Evolutionary conservation across 1,140 invertebrate species (phyloP).

Genomic region (Lerema accius): DNA sequence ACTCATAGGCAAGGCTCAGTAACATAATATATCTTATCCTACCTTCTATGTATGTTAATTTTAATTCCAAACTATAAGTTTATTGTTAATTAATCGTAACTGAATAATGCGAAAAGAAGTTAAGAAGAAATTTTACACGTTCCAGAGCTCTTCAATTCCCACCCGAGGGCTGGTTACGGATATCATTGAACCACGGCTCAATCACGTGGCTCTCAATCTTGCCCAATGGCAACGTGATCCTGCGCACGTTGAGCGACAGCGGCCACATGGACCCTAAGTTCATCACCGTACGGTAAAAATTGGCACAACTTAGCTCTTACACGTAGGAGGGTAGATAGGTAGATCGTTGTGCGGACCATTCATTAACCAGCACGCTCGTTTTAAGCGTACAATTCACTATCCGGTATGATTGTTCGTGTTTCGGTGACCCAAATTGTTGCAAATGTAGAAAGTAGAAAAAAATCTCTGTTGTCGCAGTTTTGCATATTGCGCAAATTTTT

Average conservation of each 20-base stretch:
- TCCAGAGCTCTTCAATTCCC: conserved; percentile 97
- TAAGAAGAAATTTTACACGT: conserved; percentile 1
- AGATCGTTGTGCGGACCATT: not conserved
- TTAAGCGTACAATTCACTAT: not conserved
- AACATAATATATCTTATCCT: too few relatives aligned
- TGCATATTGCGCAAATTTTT: too few relatives aligned
- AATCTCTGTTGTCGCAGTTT: too few relatives aligned
- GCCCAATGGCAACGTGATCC: conserved; percentile 92
- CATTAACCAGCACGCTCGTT: not conserved
- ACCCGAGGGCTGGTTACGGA: conserved; percentile 97
- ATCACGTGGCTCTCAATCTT: conserved; percentile 95
- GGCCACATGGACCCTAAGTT: conserved; percentile 93
- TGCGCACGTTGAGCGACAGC: conserved; percentile 92
- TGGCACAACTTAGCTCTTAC: not conserved
- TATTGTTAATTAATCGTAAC: too few relatives aligned
- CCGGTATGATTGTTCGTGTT: not conserved
- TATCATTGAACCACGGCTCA: conserved; percentile 95
- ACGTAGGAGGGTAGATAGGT: not conserved
- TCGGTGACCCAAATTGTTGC: too few relatives aligned
- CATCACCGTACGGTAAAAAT: conserved; percentile 84
- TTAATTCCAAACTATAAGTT: too few relatives aligned
- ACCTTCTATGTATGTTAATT: too few relatives aligned
- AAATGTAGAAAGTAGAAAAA: too few relatives aligned
- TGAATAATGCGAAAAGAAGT: too few relatives aligned
- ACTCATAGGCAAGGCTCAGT: too few relatives aligned